A percentile compares a stretch with the other conserved stretches of the same genome.
phyloP scores from a whole-genome alignment of 2,888 invertebrate genomes.

The Drosophila mettleri region DNA sequence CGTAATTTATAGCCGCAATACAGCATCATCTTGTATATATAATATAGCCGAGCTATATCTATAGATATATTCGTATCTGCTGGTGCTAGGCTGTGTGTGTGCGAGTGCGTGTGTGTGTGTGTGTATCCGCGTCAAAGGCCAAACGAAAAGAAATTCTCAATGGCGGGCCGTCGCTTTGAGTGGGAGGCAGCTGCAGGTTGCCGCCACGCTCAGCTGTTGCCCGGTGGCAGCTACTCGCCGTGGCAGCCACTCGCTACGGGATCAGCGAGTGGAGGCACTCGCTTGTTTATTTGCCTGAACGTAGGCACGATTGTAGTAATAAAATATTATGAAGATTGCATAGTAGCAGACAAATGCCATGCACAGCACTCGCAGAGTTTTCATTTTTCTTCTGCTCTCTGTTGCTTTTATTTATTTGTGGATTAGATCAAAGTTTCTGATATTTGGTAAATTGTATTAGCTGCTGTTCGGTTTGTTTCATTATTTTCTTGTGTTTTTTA shows the following conservation, averaged over 20 bases:
- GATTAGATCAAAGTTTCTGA: slow-evolving; percentile 15
- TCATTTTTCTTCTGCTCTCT: slow-evolving; percentile 40
- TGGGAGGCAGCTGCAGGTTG: slow-evolving; percentile 56
- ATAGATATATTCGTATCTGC: slow-evolving; percentile 15
- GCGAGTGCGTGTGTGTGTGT: slow-evolving; percentile 10
- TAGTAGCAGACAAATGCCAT: slow-evolving; percentile 73
- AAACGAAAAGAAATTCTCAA: slow-evolving; percentile 64
- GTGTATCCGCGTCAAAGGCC: slow-evolving; percentile 56
- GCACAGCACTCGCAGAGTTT: slow-evolving; percentile 66
- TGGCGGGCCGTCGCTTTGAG: slow-evolving; percentile 59
- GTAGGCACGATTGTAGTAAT: slow-evolving; percentile 76
- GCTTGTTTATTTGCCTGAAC: slow-evolving; percentile 40
- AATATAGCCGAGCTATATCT: slow-evolving; percentile 28
- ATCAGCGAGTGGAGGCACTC: slow-evolving; percentile 16
- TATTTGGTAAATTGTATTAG: slow-evolving; percentile 16
- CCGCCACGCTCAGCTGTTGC: slow-evolving; percentile 69
- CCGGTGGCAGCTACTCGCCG: slow-evolving; percentile 36
- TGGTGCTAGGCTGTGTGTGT: neutral
- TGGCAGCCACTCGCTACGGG: slow-evolving; percentile 5
- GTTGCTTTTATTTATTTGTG: slow-evolving; percentile 13
- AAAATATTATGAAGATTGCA: slow-evolving; percentile 76
- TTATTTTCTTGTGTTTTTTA: slow-evolving; percentile 16
- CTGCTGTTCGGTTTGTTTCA: slow-evolving; percentile 8
- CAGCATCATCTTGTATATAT: slow-evolving; percentile 43
- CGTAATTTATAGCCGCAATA: slow-evolving; percentile 59